Evolutionary conservation across 2,797 vertebrate genomes (phyloP).

Genomic region (Darevskia nairensis): DNA sequence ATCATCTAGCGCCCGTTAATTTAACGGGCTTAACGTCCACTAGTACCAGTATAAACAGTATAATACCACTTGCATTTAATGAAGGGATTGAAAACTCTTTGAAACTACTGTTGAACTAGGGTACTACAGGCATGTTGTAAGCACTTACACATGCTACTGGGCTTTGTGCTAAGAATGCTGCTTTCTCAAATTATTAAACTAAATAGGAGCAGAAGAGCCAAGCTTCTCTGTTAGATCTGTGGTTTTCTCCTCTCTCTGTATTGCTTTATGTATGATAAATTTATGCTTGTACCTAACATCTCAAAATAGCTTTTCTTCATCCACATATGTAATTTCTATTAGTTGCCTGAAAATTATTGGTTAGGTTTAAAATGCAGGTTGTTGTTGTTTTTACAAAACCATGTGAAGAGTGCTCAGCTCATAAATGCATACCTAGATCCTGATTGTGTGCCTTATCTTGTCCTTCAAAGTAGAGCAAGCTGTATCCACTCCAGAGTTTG

Average conservation of each 20-base stretch:
- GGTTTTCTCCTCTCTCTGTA: not conserved
- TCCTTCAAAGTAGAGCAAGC: conserved; percentile 95
- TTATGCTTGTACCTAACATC: not conserved
- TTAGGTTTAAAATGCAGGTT: not conserved
- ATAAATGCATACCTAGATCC: conserved; percentile 87
- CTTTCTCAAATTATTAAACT: not conserved
- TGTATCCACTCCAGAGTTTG: conserved; percentile 97
- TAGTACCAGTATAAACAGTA: not conserved
- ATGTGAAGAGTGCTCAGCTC: no score
- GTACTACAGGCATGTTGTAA: not conserved
- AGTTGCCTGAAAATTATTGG: no score
- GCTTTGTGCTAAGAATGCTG: not conserved
- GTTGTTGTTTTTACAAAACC: not conserved
- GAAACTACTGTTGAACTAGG: not conserved
- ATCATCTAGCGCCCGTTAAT: conserved; percentile 80
- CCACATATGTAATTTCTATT: not conserved
- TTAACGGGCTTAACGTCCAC: no score
- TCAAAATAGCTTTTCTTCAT: not conserved
- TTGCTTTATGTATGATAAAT: not conserved
- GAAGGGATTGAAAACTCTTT: not conserved
- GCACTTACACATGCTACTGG: not conserved
- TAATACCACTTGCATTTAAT: not conserved
- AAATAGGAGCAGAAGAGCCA: not conserved
- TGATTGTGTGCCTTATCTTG: conserved; percentile 99
- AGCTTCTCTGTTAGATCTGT: not conserved